Evolutionary conservation across 2,888 invertebrate genomes (phyloP).

Genomic region (Epinotia nisella): DNA sequence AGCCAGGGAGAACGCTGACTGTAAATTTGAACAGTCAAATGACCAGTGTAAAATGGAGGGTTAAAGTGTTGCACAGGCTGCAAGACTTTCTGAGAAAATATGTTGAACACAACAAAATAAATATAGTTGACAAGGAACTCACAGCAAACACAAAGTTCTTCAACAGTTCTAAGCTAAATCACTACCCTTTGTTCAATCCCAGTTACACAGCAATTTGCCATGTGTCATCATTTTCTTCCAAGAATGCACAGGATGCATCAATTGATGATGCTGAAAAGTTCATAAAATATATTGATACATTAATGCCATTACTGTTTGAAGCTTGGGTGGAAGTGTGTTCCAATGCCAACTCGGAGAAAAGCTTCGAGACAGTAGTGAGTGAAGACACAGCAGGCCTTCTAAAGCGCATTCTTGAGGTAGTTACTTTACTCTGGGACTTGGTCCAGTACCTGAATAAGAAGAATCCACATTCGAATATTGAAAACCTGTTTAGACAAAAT

Average conservation of each 20-base stretch:
- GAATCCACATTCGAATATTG: conserved; percentile 70
- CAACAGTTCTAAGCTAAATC: conserved; percentile 56
- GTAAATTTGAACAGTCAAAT: conserved; percentile 89
- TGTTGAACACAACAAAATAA: conserved; percentile 62
- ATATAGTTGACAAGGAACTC: conserved; percentile 49
- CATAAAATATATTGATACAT: conserved; percentile 86
- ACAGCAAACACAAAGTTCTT: conserved; percentile 59
- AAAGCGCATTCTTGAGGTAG: conserved; percentile 86
- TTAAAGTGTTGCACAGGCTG: conserved; percentile 89
- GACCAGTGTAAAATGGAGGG: conserved; percentile 91
- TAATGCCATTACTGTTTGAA: conserved; percentile 92
- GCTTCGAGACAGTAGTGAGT: conserved; percentile 80
- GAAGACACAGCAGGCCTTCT: conserved; percentile 87
- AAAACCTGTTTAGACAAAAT: conserved; percentile 79
- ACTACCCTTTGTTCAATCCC: conserved; percentile 68
- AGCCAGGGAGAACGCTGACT: conserved; percentile 87
- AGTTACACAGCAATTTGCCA: conserved; percentile 67
- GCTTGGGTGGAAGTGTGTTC: conserved; percentile 93
- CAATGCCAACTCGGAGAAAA: conserved; percentile 64
- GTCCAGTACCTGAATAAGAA: conserved; percentile 65
- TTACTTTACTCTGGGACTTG: conserved; percentile 84
- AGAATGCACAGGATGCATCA: conserved; percentile 63
- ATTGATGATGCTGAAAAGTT: conserved; percentile 81
- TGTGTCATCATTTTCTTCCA: conserved; percentile 74
- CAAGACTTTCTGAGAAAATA: conserved; percentile 78